These are phyloP conservation scores for Caenorhabditis angaria DNA, from an alignment of 2,888 invertebrate genomes.

Conservation along the genomic window DNA sequence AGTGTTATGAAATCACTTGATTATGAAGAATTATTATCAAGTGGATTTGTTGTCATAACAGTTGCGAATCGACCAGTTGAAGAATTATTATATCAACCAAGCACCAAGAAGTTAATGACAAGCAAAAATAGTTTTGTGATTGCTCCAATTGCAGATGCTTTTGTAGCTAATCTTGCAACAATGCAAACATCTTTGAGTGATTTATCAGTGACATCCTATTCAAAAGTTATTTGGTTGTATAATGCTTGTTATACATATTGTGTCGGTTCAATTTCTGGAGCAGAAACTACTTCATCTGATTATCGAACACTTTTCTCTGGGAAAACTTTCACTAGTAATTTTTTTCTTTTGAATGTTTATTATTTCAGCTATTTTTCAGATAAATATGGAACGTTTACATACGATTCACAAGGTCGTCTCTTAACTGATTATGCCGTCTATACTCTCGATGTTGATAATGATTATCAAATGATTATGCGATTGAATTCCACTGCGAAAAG, in stretches of 20 bases:
- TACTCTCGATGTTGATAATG: slow-evolving; percentile 5
- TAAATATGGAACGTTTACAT: slow-evolving; percentile 28
- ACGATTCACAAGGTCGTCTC: slow-evolving; percentile 15
- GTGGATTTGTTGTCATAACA: slow-evolving; percentile 21
- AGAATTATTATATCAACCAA: slow-evolving; percentile 23
- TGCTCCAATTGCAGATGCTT: slow-evolving; percentile 15
- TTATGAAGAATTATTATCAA: slow-evolving; percentile 12
- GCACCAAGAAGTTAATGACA: slow-evolving; percentile 17
- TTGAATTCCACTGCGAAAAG: slow-evolving; percentile 19
- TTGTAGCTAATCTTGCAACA: slow-evolving; percentile 9
- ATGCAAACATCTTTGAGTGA: not conserved
- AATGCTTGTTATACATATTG: slow-evolving; percentile 42
- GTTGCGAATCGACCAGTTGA: slow-evolving; percentile 25
- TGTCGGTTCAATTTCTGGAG: slow-evolving; percentile 26
- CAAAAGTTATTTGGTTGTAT: slow-evolving; percentile 25
- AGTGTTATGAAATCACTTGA: slow-evolving; percentile 17
- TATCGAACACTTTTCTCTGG: slow-evolving; percentile 26
- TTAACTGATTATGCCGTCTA: slow-evolving; percentile 30
- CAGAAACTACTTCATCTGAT: slow-evolving; percentile 16
- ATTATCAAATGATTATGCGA: slow-evolving; percentile 15
- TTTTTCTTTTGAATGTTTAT: no score
- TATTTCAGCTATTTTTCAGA: no score
- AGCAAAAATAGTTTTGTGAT: slow-evolving; percentile 15
- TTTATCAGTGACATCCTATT: slow-evolving; percentile 15
- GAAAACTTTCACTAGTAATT: slow-evolving; percentile 27